phyloP scores from a whole-genome alignment of 2,888 invertebrate species.

The Drosophila leonis region DNA sequence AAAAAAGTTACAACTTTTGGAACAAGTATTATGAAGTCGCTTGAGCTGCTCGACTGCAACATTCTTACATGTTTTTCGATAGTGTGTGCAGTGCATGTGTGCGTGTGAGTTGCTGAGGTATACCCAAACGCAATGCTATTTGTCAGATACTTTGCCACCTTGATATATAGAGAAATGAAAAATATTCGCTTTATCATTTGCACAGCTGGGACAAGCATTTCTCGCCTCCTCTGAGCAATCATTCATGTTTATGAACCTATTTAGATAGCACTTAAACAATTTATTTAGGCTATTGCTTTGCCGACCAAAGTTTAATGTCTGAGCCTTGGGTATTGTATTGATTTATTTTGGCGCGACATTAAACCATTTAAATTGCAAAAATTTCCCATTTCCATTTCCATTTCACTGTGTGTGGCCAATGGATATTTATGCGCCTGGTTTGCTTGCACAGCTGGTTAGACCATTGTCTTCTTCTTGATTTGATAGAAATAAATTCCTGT shows the following conservation, averaged over 20 bases:
- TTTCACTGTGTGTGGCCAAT: slow-evolving; percentile 19
- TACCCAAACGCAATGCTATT: neutral
- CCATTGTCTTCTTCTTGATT: slow-evolving; percentile 24
- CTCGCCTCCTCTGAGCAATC: neutral
- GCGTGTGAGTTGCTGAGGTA: neutral
- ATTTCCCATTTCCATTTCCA: slow-evolving; percentile 23
- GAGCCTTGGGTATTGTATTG: slow-evolving; percentile 30
- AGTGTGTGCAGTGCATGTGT: too few relatives aligned
- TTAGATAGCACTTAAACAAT: slow-evolving; percentile 23
- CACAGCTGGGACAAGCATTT: slow-evolving; percentile 7
- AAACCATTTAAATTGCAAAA: slow-evolving; percentile 55
- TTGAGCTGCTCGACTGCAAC: neutral
- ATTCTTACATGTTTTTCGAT: neutral
- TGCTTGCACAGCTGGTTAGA: slow-evolving; percentile 43
- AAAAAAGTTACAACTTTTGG: too few relatives aligned
- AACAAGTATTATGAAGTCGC: too few relatives aligned
- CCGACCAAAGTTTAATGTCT: slow-evolving; percentile 29
- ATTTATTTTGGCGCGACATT: slow-evolving; percentile 63
- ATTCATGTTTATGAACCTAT: slow-evolving; percentile 23
- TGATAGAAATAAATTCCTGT: slow-evolving; percentile 61
- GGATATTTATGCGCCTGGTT: slow-evolving; percentile 44
- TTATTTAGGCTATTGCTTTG: slow-evolving; percentile 39
- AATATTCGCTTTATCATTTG: neutral
- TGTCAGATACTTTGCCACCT: slow-evolving; percentile 1
- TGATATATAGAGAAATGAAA: neutral